Percentiles rank a stretch among this genome's conserved stretches.
These are phyloP conservation scores for Formica selysi DNA, from an alignment of 1,140 invertebrate species.

Conservation along the genomic window DNA sequence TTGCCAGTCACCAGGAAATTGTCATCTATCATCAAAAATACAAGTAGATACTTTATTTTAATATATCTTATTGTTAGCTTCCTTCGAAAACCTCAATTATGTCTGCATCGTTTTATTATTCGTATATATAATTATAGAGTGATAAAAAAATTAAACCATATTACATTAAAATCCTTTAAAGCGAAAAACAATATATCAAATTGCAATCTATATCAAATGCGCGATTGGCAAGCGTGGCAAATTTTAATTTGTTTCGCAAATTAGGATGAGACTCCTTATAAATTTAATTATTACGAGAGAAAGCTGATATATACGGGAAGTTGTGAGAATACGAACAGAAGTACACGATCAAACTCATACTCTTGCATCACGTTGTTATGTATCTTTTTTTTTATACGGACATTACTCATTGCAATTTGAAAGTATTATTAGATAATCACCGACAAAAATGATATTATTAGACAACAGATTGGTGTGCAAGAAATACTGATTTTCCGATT, in stretches of 20 bases:
- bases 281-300: constrained; percentile 78
- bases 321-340: constrained; percentile 71
- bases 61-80: not conserved
- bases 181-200: not conserved
- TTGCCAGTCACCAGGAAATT: constrained; percentile 63
- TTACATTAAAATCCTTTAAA: constrained; percentile 26
- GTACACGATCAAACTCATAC: constrained; percentile 44
- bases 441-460: constrained; percentile 45
- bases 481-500: constrained; percentile 42
- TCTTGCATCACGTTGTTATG: constrained; percentile 57
- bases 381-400: constrained; percentile 33
- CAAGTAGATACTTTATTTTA: not conserved
- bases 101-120: constrained; percentile 1
- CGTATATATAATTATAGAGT: not conserved
- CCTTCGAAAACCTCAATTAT: not conserved
- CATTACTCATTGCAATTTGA: constrained; percentile 44
- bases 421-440: constrained; percentile 59
- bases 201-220: constrained; percentile 19
- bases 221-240: constrained; percentile 48
- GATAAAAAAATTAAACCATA: not conserved
- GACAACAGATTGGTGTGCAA: constrained; percentile 20
- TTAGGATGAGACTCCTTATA: constrained; percentile 71
- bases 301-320: constrained; percentile 70
- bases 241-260: constrained; percentile 74
- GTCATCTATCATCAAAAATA: constrained; percentile 13